These are phyloP conservation scores for Anarsia innoxiella DNA, from an alignment of 2,888 invertebrate genomes.

Conservation along the genomic window DNA sequence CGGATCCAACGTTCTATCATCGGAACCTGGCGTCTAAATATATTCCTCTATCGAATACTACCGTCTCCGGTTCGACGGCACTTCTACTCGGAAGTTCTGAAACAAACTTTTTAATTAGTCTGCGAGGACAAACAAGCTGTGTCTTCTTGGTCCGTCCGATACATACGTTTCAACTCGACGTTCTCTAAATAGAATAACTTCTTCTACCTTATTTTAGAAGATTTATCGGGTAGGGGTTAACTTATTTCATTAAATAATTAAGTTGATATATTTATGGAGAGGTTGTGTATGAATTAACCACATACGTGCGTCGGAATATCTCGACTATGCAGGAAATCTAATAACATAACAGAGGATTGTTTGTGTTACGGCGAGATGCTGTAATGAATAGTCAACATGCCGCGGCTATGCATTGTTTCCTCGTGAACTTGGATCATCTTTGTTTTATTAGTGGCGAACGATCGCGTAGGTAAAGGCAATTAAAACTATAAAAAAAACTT, in stretches of 20 bases:
- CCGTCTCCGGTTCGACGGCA: constrained; percentile 50
- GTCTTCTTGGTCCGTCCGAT: constrained; percentile 54
- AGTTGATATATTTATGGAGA: constrained; percentile 19
- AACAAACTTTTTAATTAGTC: constrained; percentile 76
- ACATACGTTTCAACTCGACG: constrained; percentile 43
- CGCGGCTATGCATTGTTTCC: constrained; percentile 34
- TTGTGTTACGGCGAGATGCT: constrained; percentile 59
- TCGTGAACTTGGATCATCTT: constrained; percentile 39
- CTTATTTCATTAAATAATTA: constrained; percentile 31
- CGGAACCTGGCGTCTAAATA: constrained; percentile 36
- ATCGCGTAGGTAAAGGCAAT: no score
- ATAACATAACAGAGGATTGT: constrained; percentile 57
- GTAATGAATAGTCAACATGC: constrained; percentile 69
- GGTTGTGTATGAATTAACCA: constrained; percentile 34
- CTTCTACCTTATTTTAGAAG: constrained; percentile 31
- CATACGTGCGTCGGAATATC: constrained; percentile 38
- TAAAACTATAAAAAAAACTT: no score
- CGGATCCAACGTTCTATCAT: constrained; percentile 5
- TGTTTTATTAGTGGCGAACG: constrained; percentile 36
- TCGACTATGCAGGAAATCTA: constrained; percentile 52
- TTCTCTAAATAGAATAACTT: constrained; percentile 35
- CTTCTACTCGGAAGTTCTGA: constrained; percentile 53
- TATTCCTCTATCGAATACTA: constrained; percentile 51
- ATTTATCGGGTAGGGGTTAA: constrained; percentile 29
- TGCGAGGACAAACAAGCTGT: constrained; percentile 70